These are phyloP conservation scores for Drosophila willistoni DNA, from an alignment of 1,140 invertebrate genomes.

Conservation along the genomic window DNA sequence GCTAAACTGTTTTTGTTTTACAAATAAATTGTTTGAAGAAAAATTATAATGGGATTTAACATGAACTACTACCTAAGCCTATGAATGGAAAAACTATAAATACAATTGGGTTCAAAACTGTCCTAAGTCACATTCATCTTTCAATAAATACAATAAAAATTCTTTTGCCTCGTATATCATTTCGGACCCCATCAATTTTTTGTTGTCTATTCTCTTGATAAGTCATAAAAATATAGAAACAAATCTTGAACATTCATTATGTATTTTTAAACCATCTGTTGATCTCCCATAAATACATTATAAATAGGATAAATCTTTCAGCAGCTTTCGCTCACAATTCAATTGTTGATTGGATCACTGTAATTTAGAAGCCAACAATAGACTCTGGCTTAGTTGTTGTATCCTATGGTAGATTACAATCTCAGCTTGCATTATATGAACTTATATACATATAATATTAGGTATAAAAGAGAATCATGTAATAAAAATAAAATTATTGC, in stretches of 20 bases:
- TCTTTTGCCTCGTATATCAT: slow-evolving; percentile 5
- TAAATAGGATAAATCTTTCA: slow-evolving; percentile 40
- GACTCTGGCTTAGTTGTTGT: slow-evolving; percentile 11
- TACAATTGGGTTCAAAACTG: background rate
- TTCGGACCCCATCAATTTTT: slow-evolving; percentile 33
- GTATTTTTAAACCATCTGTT: slow-evolving; percentile 43
- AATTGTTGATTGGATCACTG: slow-evolving; percentile 43
- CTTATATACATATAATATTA: slow-evolving; percentile 36
- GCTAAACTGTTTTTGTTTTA: too few species aligned
- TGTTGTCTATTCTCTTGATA: background rate
- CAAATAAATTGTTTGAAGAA: background rate
- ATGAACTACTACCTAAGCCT: too few species aligned
- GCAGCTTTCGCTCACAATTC: slow-evolving; percentile 16
- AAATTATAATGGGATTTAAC: background rate
- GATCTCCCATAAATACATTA: slow-evolving; percentile 27
- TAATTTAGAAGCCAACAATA: slow-evolving; percentile 13
- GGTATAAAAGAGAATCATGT: slow-evolving; percentile 61
- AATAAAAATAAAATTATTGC: slow-evolving; percentile 56
- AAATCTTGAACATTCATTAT: slow-evolving; percentile 28
- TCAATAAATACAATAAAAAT: slow-evolving; percentile 4
- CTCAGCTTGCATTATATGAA: background rate
- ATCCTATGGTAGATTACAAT: background rate
- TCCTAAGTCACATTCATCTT: background rate
- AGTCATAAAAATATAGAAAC: slow-evolving; percentile 3
- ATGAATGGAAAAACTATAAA: slow-evolving; percentile 1